These are phyloP conservation scores for Lophotriccus pileatus DNA, from an alignment of 2,797 vertebrate species.

Conservation along the genomic window DNA sequence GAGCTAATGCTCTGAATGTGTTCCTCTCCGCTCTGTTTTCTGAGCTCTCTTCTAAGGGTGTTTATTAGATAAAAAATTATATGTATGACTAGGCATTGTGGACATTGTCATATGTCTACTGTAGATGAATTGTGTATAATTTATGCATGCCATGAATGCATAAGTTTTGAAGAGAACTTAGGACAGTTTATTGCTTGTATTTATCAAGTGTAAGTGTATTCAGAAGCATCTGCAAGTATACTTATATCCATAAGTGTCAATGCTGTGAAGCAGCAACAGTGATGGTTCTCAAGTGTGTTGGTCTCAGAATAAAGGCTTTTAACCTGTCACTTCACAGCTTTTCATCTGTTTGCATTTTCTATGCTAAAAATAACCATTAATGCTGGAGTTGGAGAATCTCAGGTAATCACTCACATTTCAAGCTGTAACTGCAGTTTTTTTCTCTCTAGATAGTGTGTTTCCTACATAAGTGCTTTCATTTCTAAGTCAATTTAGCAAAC, in stretches of 20 bases:
- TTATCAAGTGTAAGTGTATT: not conserved
- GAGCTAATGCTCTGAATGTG: not conserved
- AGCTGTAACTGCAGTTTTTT: not conserved
- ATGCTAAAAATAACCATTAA: not conserved
- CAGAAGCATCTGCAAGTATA: not conserved
- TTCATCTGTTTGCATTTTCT: not conserved
- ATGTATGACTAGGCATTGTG: accelerated
- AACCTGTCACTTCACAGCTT: slow-evolving; percentile 16
- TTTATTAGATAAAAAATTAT: not conserved
- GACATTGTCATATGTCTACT: not conserved
- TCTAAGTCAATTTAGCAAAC: slow-evolving; percentile 14
- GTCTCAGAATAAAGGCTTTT: slow-evolving; percentile 6
- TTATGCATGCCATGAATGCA: not conserved
- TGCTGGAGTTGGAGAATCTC: not conserved
- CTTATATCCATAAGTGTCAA: not conserved
- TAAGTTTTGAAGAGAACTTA: not conserved
- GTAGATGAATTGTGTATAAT: not conserved
- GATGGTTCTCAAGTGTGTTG: not conserved
- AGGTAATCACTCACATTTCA: slow-evolving; percentile 5
- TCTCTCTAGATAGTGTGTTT: not conserved
- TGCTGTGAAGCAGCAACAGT: not conserved
- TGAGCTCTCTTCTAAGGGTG: not conserved
- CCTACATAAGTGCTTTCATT: slow-evolving; percentile 13
- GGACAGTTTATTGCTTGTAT: not conserved
- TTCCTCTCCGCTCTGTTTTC: not conserved